Base-by-base conservation (phyloP, 2,113 vertebrate genomes). In the Peucedramus taeniatus region DNA sequence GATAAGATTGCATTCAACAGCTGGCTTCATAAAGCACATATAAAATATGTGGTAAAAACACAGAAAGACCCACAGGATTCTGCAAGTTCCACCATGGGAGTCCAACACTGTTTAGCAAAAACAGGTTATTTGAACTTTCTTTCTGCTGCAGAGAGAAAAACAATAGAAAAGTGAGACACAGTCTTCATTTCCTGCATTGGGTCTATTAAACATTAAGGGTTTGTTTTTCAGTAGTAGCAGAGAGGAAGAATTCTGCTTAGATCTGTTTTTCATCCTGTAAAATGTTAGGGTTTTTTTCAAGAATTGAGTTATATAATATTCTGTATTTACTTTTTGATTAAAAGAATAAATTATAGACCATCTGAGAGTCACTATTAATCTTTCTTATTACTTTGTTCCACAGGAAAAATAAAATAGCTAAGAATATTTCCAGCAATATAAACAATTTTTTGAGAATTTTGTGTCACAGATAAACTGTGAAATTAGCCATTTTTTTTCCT, bases 391-490 rank as follows among this genome's bases (percentile, higher is more conserved):
- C 37, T 85, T 78, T 89, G 28, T 94, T 93, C 28, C 42, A 86
- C 33, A 68, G 35, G 13, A 81, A 87, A 82, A 91, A 77, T 77
- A 91, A 85, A 90, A 94, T 16, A 83, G 7, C 51, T 88, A 78
- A n/a, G 45, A 87, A 93, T 81, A 61, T 88, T 95, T 90, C 87
- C 59, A 68, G 24, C 42, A 87, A 51, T 85, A 88, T 65, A 90
- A 93, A 84, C 86, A 6, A 84, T 9, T 35, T 87, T 90, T 84
- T 71, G 31, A 90, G 65, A 89, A 84, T 80, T 95, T 92, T 88
- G 47, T 94, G 23, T 84, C 82, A 87, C 47, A 86, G 53, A 86
- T 92, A 96, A 95, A 93, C 70, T 72, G 44, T 86, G 90, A 97
- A 95, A 97, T 95, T 93, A 93, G 16, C 19, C 9, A 44, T 45